These are phyloP conservation scores for Podarcis muralis DNA, from an alignment of 2,113 vertebrate species.

Conservation along the genomic window DNA sequence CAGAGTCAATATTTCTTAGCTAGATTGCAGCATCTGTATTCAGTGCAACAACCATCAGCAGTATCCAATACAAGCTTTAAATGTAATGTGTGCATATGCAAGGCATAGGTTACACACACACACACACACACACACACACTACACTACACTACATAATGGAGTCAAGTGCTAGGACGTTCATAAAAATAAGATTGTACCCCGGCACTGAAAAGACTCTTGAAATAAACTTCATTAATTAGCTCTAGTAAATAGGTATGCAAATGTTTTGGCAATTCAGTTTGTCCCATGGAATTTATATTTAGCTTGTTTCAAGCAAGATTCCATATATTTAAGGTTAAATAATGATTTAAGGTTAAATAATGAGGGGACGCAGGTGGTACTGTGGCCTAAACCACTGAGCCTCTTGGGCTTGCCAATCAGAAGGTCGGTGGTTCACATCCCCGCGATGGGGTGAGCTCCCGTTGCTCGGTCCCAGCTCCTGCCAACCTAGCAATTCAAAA, in stretches of 20 bases:
- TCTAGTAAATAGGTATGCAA: neutral
- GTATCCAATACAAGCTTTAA: neutral
- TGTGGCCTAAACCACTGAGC: no score
- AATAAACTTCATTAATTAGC: neutral
- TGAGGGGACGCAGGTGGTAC: no score
- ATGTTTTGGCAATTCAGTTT: neutral
- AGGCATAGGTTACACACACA: neutral
- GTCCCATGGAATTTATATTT: neutral
- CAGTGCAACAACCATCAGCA: conserved; percentile 9
- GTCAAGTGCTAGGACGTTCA: neutral
- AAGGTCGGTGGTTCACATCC: no score
- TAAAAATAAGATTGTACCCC: neutral
- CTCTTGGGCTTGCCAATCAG: no score
- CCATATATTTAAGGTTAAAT: neutral
- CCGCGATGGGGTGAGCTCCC: no score
- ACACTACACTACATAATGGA: neutral
- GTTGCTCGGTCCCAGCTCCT: no score
- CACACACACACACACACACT: neutral
- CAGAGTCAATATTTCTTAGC: conserved; percentile 10
- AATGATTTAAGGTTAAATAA: no score
- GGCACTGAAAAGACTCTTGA: neutral
- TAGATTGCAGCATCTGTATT: conserved; percentile 13
- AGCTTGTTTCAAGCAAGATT: neutral
- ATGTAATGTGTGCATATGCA: neutral
- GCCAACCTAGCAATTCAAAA: no score